phyloP scores from a whole-genome alignment of 2,113 vertebrate genomes.

The Hucho hucho region DNA sequence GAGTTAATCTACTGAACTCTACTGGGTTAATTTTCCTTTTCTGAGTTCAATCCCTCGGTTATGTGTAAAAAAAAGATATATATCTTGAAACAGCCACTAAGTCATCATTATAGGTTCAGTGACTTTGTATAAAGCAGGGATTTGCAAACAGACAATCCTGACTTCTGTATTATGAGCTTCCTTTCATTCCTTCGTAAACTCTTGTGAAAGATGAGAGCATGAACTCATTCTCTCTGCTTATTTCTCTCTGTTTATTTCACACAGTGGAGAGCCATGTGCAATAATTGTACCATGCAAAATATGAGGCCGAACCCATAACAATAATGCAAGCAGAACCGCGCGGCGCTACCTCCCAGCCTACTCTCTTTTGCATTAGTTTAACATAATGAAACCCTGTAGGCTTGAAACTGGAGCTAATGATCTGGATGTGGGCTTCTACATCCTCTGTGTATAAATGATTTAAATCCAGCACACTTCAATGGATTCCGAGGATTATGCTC shows the following conservation, averaged over 20 bases:
- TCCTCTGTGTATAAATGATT: constrained; percentile 44
- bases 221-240: neutral
- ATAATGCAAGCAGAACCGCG: neutral
- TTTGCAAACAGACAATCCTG: neutral
- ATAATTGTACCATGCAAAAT: no score
- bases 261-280: neutral
- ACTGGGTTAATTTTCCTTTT: no score
- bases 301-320: neutral
- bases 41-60: neutral
- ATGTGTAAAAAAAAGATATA: neutral
- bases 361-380: constrained; percentile 35
- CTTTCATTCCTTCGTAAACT: neutral
- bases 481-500: constrained; percentile 40
- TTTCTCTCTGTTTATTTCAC: neutral
- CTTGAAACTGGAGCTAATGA: constrained; percentile 49
- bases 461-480: constrained; percentile 43
- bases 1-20: no score
- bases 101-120: neutral
- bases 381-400: constrained; percentile 46
- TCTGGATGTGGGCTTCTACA: constrained; percentile 32
- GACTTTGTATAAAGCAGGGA: neutral
- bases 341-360: constrained; percentile 20
- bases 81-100: neutral
- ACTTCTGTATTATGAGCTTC: neutral
- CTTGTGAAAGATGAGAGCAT: neutral